Percentiles rank a stretch among this genome's conserved stretches.
phyloP scores from a whole-genome alignment of 1,140 invertebrate species.

The Liolophura sinensis region DNA sequence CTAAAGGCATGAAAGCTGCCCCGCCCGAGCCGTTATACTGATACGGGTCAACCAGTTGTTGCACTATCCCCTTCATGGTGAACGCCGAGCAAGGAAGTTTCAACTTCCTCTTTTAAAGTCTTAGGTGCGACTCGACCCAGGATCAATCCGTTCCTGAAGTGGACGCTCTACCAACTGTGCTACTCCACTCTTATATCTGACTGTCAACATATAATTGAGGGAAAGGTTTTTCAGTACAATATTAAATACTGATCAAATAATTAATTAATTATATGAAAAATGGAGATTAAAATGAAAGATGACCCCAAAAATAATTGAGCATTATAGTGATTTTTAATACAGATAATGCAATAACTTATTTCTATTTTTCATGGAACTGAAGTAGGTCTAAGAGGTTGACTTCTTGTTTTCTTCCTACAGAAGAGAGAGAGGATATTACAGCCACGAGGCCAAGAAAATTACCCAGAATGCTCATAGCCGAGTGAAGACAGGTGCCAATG shows the following conservation, averaged over 20 bases:
- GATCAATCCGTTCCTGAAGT: neutral
- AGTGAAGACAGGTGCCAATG: conserved; percentile 45
- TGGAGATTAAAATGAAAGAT: neutral
- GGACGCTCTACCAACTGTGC: neutral
- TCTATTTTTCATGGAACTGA: neutral
- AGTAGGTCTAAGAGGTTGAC: neutral
- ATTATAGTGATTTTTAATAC: neutral
- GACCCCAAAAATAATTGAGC: neutral
- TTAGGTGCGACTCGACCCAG: too few relatives aligned
- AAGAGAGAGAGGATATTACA: conserved; percentile 40
- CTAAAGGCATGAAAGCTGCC: too few relatives aligned
- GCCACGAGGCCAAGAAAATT: conserved; percentile 33
- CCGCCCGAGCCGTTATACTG: too few relatives aligned
- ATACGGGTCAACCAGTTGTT: too few relatives aligned
- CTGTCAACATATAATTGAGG: too few relatives aligned
- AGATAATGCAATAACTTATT: neutral
- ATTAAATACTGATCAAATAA: neutral
- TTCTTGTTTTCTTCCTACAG: conserved; percentile 24
- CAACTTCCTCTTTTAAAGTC: too few relatives aligned
- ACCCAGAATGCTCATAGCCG: conserved; percentile 37
- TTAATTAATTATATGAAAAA: neutral
- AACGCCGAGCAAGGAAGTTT: too few relatives aligned
- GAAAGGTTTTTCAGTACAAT: too few relatives aligned
- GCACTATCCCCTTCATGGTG: too few relatives aligned
- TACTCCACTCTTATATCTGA: neutral